Evolutionary conservation across 1,140 invertebrate species (phyloP).

Genomic region (Heliconius congener): DNA sequence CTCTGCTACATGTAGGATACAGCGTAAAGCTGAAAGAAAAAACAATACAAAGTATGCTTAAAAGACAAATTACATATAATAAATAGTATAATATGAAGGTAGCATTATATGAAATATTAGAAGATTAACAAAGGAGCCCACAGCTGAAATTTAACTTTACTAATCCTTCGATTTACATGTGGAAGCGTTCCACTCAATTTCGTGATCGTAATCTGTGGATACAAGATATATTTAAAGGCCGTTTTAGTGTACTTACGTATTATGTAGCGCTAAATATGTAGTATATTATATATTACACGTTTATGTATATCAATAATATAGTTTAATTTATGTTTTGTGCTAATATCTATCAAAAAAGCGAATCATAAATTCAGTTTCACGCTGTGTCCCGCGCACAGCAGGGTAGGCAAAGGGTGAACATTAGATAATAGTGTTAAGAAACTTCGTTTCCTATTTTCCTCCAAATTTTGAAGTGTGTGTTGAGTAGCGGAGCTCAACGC

Average conservation of each 20-base stretch:
- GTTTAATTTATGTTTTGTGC: neutral
- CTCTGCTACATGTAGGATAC: too few relatives aligned
- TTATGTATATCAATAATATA: neutral
- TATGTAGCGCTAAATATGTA: neutral
- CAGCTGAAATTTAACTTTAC: neutral
- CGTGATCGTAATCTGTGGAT: neutral
- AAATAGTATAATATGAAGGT: neutral
- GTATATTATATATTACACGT: too few relatives aligned
- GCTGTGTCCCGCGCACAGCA: too few relatives aligned
- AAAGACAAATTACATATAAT: too few relatives aligned
- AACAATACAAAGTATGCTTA: too few relatives aligned
- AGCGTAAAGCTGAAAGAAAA: too few relatives aligned
- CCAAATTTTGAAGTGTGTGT: too few relatives aligned
- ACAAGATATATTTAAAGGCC: neutral
- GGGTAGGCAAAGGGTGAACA: too few relatives aligned
- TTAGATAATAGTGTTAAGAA: too few relatives aligned
- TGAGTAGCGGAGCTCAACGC: too few relatives aligned
- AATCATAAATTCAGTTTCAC: too few relatives aligned
- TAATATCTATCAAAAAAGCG: neutral
- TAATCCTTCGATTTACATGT: neutral
- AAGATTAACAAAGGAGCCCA: neutral
- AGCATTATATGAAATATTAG: neutral
- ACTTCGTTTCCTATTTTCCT: too few relatives aligned
- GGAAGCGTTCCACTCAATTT: conserved; percentile 1
- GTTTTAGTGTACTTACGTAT: neutral